Percentiles rank a stretch among this genome's conserved stretches.
Conservation (phyloP, 2,113 vertebrate species). For the Dasypus novemcinctus region DNA sequence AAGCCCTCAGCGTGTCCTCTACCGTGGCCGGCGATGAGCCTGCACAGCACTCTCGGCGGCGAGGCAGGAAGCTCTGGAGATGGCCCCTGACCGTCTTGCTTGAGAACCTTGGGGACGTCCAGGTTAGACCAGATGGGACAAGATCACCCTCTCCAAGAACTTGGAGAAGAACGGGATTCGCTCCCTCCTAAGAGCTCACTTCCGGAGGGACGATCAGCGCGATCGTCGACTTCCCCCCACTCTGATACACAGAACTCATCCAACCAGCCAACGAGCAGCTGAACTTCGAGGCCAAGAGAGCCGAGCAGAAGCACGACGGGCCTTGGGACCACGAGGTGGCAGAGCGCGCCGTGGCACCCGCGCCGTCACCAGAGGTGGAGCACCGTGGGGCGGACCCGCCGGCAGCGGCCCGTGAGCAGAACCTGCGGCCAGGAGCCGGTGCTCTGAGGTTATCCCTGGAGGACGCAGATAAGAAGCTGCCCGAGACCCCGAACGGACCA, state of each 20-base stretch:
- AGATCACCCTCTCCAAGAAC: slow-evolving; percentile 94
- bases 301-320: no score
- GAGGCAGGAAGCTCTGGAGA: slow-evolving; percentile 89
- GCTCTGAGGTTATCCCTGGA: slow-evolving; percentile 89
- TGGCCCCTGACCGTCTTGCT: slow-evolving; percentile 88
- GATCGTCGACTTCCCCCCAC: slow-evolving; percentile 97
- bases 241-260: slow-evolving; percentile 94
- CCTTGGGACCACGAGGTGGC: slow-evolving; percentile 95
- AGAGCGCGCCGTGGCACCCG: slow-evolving; percentile 95
- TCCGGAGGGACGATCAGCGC: slow-evolving; percentile 97
- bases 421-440: slow-evolving; percentile 92
- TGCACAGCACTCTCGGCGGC: slow-evolving; percentile 92
- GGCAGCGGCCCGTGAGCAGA: slow-evolving; percentile 94
- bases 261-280: slow-evolving; percentile 94
- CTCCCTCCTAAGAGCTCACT: slow-evolving; percentile 96
- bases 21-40: slow-evolving; percentile 96
- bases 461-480: slow-evolving; percentile 80
- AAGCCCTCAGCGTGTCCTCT: slow-evolving; percentile 99
- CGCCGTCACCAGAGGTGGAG: slow-evolving; percentile 98
- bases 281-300: slow-evolving; percentile 99
- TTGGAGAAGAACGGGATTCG: slow-evolving; percentile 96
- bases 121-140: slow-evolving; percentile 82
- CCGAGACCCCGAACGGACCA: slow-evolving; percentile 60
- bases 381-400: slow-evolving; percentile 94
- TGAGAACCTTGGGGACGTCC: slow-evolving; percentile 90